These are phyloP conservation scores for Schizopygopsis malacanthus DNA, from an alignment of 2,797 vertebrate species.

Conservation along the genomic window DNA sequence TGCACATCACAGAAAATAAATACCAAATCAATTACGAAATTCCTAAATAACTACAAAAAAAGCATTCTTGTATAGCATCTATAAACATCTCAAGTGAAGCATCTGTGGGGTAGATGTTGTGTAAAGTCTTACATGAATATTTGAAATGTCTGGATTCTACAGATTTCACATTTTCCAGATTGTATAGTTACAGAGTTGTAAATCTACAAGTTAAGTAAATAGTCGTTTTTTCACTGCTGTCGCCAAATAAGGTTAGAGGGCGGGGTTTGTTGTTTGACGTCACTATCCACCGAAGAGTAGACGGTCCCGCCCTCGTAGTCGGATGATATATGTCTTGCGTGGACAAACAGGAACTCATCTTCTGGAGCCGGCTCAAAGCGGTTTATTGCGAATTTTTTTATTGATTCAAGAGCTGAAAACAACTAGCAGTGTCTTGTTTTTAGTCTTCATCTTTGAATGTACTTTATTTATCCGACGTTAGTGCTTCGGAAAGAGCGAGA, in stretches of 20 bases:
- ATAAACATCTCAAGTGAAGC: not conserved
- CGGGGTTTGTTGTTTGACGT: not conserved
- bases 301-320: not conserved
- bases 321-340: constrained; percentile 4
- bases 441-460: not conserved
- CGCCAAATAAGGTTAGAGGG: constrained; percentile 29
- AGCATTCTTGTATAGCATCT: not conserved
- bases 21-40: not conserved
- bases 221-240: not conserved
- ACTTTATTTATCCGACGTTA: not conserved
- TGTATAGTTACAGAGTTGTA: not conserved
- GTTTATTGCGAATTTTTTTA: not conserved
- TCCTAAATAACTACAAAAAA: not conserved
- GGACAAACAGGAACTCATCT: constrained; percentile 34
- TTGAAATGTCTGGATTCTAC: not conserved
- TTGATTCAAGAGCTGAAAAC: not conserved
- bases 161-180: not conserved
- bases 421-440: not conserved
- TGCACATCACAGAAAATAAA: not conserved
- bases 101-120: not conserved
- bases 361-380: constrained; percentile 24
- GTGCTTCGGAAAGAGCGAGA: not conserved
- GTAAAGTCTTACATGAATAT: not conserved
- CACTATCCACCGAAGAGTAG: not conserved
- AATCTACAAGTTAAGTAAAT: not conserved